Evolutionary conservation across 1,140 invertebrate species (phyloP).

Genomic region (Mamestra configurata): DNA sequence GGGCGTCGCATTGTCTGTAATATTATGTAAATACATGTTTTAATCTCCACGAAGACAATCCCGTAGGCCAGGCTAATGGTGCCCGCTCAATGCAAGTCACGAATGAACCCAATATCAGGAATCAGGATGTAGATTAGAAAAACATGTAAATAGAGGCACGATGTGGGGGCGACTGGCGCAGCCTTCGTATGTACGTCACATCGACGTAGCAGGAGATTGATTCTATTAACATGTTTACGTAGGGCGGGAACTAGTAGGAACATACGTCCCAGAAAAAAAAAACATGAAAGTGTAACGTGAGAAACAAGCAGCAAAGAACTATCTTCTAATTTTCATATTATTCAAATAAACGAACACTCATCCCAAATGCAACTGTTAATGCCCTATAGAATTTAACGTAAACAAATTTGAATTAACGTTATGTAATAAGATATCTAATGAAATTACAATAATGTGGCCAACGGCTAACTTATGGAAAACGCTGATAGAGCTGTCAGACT

Average conservation of each 20-base stretch:
- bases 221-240: constrained; percentile 69
- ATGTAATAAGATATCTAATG: constrained; percentile 36
- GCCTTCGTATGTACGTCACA: constrained; percentile 60
- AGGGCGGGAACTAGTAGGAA: constrained; percentile 18
- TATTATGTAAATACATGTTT: constrained; percentile 77
- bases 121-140: constrained; percentile 76
- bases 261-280: background rate
- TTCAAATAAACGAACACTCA: constrained; percentile 8
- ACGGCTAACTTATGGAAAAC: constrained; percentile 30
- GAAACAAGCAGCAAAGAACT: background rate
- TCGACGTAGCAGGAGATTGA: constrained; percentile 71
- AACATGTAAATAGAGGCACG: constrained; percentile 74
- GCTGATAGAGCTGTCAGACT: constrained; percentile 24
- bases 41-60: constrained; percentile 68
- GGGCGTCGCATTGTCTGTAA: constrained; percentile 70
- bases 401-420: constrained; percentile 26
- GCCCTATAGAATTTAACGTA: background rate
- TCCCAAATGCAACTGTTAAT: constrained; percentile 23
- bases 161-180: constrained; percentile 34
- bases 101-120: constrained; percentile 73
- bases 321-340: constrained; percentile 40
- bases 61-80: constrained; percentile 60
- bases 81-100: constrained; percentile 77
- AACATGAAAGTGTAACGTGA: constrained; percentile 27
- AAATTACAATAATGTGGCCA: constrained; percentile 7